Base-by-base conservation (phyloP, 2,888 invertebrate genomes). In the Capitulum mitella region DNA sequence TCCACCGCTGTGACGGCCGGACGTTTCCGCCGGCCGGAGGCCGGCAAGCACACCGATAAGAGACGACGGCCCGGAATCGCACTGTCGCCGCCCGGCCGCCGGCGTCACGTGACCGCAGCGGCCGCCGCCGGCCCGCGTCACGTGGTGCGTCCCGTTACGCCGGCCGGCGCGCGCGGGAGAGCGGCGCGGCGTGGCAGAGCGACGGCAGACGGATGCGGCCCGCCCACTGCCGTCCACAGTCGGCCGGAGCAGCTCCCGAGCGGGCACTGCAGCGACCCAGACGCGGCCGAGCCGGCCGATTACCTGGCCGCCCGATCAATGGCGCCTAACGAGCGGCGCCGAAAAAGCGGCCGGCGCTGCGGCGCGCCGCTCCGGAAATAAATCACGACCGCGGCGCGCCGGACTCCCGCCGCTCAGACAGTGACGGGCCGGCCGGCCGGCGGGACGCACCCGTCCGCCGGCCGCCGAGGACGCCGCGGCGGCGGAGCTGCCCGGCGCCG, bases 241-340 rank as follows among this genome's bases (percentile, higher is more conserved):
- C n/a, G n/a, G n/a, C n/a, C n/a, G n/a, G n/a, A n/a, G n/a, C n/a
- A n/a, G n/a, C n/a, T n/a, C n/a, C n/a, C n/a, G n/a, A n/a, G n/a
- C n/a, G n/a, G n/a, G n/a, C n/a, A n/a, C n/a, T n/a, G n/a, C n/a
- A n/a, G n/a, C n/a, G n/a, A n/a, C n/a, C n/a, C n/a, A n/a, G n/a
- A n/a, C n/a, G 51, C 51, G 51, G 22, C 19, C 51, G 22, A 51
- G 22, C 51, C 51, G 19, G 5, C 43, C 43, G 43, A 43, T 12
- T 43, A 8, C 19, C 8, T 3, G 16, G 32, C 3, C 61, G 12
- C 6, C 61, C n/a, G 12, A 10, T 70, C 70, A 70, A 70, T 70
- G 70, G 70, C 70, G 16, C 3, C 70, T 70, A 70, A 70, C 70
- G 70, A 70, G 70, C 22, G 19, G 37, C 70, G 16, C 58, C n/a